These are phyloP conservation scores for Micromys minutus DNA, from an alignment of 2,113 vertebrate species.

Conservation along the genomic window DNA sequence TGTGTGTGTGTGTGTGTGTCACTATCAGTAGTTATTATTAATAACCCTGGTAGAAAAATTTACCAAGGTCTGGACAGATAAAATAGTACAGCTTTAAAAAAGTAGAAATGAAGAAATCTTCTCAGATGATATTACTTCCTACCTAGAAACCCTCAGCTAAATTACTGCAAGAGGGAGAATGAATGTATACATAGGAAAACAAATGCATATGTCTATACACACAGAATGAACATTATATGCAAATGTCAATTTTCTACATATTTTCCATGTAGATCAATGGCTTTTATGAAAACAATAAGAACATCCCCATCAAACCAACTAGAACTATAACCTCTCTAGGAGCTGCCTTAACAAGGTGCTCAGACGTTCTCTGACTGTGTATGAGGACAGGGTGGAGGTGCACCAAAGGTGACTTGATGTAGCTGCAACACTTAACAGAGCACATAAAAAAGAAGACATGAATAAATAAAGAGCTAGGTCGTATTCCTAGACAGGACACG, in stretches of 20 bases:
- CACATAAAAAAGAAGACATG: background rate
- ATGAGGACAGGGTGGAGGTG: accelerated
- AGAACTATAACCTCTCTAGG: background rate
- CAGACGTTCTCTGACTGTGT: background rate
- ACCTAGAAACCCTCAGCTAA: background rate
- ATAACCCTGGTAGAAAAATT: background rate
- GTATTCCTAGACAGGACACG: conserved; percentile 16
- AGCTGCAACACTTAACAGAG: background rate
- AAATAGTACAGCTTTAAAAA: conserved; percentile 10
- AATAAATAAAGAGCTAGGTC: conserved; percentile 60
- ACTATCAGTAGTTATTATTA: background rate
- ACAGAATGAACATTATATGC: background rate
- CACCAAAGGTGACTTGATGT: too few relatives aligned
- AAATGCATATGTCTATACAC: background rate
- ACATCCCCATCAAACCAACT: background rate
- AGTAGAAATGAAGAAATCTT: background rate
- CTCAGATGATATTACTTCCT: background rate
- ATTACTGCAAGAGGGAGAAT: background rate
- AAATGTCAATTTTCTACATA: background rate
- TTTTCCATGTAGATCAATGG: background rate
- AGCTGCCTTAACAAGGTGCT: background rate
- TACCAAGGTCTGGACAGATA: background rate
- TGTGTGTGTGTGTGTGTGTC: background rate
- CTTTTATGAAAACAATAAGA: conserved; percentile 17
- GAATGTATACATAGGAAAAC: background rate